Evolutionary conservation across 2,888 invertebrate species (phyloP).

Genomic region (Dryomyza anilis): DNA sequence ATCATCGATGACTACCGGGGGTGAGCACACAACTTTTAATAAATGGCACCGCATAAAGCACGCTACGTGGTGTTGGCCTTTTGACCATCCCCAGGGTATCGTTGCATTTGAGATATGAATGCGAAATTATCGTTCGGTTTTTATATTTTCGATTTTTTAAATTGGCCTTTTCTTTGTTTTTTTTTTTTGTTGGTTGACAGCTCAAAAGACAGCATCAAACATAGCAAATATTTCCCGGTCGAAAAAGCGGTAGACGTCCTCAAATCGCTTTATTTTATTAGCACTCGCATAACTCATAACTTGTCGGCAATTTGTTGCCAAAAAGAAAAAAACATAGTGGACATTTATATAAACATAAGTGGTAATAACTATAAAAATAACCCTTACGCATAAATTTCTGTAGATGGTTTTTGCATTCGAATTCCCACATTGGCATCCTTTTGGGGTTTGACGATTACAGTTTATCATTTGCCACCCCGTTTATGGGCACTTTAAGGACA

Average conservation of each 20-base stretch:
- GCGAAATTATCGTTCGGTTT: slow-evolving; percentile 55
- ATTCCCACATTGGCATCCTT: slow-evolving; percentile 35
- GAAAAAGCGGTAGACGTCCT: not conserved
- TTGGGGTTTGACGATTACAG: slow-evolving; percentile 37
- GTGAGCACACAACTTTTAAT: not conserved
- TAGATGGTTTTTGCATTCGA: no score
- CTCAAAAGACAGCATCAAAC: no score
- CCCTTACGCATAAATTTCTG: slow-evolving; percentile 35
- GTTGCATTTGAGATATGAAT: slow-evolving; percentile 61
- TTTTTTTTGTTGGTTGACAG: slow-evolving; percentile 12
- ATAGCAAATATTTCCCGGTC: no score
- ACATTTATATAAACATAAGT: slow-evolving; percentile 21
- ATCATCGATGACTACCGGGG: slow-evolving; percentile 16
- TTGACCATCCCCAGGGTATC: slow-evolving; percentile 54
- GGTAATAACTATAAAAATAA: slow-evolving; percentile 38
- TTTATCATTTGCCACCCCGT: slow-evolving; percentile 41
- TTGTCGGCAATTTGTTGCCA: slow-evolving; percentile 10
- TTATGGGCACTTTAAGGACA: slow-evolving; percentile 39
- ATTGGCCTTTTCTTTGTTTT: slow-evolving; percentile 27
- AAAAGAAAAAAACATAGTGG: not conserved
- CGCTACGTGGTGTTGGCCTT: slow-evolving; percentile 31
- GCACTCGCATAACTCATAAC: slow-evolving; percentile 1
- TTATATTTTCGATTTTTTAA: slow-evolving; percentile 18
- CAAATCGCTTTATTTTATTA: not conserved
- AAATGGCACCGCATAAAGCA: slow-evolving; percentile 9